Evolutionary conservation across 2,113 vertebrate species (phyloP), one percentile per base, ranked within the genome.

Genomic region (Grammomys dolichurus): DNA sequence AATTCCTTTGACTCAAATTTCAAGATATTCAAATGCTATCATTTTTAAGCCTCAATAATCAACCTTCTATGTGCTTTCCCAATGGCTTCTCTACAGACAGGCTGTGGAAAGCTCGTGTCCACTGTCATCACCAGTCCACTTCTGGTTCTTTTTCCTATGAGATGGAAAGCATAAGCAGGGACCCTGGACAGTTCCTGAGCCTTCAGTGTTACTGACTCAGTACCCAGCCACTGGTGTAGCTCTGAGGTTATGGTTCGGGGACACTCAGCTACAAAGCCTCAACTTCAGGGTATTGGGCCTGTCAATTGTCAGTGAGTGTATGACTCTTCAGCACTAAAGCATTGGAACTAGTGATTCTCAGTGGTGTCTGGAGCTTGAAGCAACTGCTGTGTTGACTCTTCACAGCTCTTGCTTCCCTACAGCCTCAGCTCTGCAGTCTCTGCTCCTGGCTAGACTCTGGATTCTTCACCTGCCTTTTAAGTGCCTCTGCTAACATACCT

Each of bases 1-100:
- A 67, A 87, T 77, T 63, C 33, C 80, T 14, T 54, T 87, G 75
- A 36, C 17, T 81, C 36, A 58, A 48, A 90, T 28, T 94, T 96
- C 67, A 95, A 5, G 91, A 86, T 94, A 91, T 31, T 75, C 36
- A 92, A 36, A 48, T 87, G 11, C 19, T 63, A 7, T 60, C 11
- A 43, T 84, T 90, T 96, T 65, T 93, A 81, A 86, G 65, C 85
- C 46, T 51, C 54, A 22, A 26, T n/a, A n/a, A 54, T 36, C 28
- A 20, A 40, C 69, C 54, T 84, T 16, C 51, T 91, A n/a, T 76
- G 33, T n/a, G n/a, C 70, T 54, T 77, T 76, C 31, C 8, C 54
- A 24, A 24, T 48, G 63, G n/a, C 28, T 81, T 4, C 70, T 26
- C 33, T 69, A 0, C 5, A n/a, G 4, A 58, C 0, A 28, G 43